Percentiles rank a stretch among this genome's conserved stretches.
Conservation (phyloP, 2,888 invertebrate genomes). For the Orthosia cruda region DNA sequence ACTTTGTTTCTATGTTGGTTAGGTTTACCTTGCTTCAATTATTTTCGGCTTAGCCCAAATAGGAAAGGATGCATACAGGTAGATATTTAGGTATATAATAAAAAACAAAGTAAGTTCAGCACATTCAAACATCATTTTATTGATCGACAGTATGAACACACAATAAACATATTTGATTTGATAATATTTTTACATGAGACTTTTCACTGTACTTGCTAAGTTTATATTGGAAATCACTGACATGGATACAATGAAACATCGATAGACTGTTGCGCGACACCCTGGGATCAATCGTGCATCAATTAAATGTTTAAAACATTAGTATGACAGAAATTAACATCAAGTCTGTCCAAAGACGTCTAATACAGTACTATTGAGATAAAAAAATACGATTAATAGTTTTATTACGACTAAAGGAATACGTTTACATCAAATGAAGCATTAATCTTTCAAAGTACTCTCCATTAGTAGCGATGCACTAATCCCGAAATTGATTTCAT, state of each 20-base stretch:
- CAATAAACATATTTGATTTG: no score
- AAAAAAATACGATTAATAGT: no score
- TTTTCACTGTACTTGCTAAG: no score
- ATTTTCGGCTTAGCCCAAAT: not conserved
- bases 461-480: no score
- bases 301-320: not conserved
- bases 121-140: slow-evolving; percentile 16
- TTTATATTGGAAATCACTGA: no score
- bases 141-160: not conserved
- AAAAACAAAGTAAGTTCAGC: not conserved
- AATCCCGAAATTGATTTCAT: no score
- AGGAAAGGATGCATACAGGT: not conserved
- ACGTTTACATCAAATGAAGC: no score
- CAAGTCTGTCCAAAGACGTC: no score
- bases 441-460: no score
- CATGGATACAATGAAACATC: not conserved
- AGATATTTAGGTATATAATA: not conserved
- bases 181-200: not conserved
- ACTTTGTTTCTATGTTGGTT: not conserved
- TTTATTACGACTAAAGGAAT: no score
- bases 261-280: not conserved
- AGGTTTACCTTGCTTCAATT: not conserved
- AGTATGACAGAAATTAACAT: no score
- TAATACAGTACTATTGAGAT: no score
- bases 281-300: not conserved